Conservation (phyloP, 2,113 vertebrate genomes). For the Gallinago paraguaiae region DNA sequence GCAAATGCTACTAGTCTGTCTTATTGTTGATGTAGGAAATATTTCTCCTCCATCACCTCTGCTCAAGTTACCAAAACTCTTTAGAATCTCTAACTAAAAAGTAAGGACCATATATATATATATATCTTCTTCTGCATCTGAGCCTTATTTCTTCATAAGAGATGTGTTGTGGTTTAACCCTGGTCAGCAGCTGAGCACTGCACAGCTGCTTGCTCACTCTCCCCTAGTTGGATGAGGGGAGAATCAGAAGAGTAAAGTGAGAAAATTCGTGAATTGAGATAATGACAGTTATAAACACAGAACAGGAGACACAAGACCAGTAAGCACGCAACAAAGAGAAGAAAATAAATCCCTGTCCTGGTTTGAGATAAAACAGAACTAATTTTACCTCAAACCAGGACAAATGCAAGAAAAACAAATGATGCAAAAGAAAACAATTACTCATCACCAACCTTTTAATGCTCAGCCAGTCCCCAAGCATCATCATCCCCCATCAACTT, state of each 20-base stretch:
- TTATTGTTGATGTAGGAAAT: not conserved
- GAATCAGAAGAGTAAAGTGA: not conserved
- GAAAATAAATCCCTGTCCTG: not conserved
- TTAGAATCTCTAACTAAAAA: not conserved
- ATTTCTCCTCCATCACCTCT: not conserved
- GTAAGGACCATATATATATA: not conserved
- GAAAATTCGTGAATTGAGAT: not conserved
- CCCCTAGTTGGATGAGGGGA: rapidly evolving
- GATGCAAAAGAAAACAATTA: not conserved
- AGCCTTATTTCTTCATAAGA: not conserved
- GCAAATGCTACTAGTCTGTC: not conserved
- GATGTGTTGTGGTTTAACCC: not conserved
- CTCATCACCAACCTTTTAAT: not conserved
- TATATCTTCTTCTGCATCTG: not conserved
- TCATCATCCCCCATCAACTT: rapidly evolving
- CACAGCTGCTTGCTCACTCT: not conserved
- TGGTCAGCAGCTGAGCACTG: not conserved
- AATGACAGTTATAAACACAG: not conserved
- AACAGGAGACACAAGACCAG: not conserved
- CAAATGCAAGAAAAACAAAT: not conserved
- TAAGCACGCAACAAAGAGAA: not conserved
- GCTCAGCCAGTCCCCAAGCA: not conserved
- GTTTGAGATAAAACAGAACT: too few species aligned
- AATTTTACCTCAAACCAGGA: too few species aligned
- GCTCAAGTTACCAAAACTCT: not conserved